Evolutionary conservation across 2,888 invertebrate genomes (phyloP), one percentile per base, ranked within the genome.

Genomic region (Drosophila formosana): DNA sequence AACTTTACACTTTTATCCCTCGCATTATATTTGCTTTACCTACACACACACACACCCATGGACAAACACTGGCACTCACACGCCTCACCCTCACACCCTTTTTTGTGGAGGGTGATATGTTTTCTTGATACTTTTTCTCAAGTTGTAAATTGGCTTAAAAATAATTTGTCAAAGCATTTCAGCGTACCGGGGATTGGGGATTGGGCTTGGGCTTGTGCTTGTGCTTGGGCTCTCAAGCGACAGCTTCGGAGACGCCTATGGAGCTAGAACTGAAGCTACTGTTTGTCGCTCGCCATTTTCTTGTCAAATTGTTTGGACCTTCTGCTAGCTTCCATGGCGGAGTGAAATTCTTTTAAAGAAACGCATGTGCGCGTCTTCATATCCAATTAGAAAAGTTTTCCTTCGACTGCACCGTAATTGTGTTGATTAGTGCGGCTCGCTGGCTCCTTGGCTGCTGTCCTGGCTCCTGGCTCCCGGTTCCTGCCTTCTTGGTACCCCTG

Each of bases 101-200:
- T 39, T 25, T 46, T 53, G 60, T 57, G 73, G 66, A 60, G 75
- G 82, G 83, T 83, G 83, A 83, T 83, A 87, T 89, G 88, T 87
- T 89, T 87, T 76, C 82, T 77, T 82, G 89, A 78, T 85, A 85
- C 81, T 84, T 89, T 82, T 86, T 81, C 90, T 78, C 85, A 87
- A 89, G 82, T 90, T 88, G 90, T 90, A 90, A 88, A 88, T 90
- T 88, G 89, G 88, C 88, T 89, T 90, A 85, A 89, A 89, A 87
- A 89, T 89, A 88, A 88, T 88, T 88, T 88, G 90, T 90, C 88
- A 88, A 87, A 89, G 89, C 89, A 79, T 87, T 83, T 86, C 85
- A 87, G 82, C 78, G 77, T 66, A 50, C 58, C 37, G 37, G 37
- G 37, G 37, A 37, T 37, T 37, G 72, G 62, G 74, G 75, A 56